Percentiles rank a stretch among this genome's conserved stretches.
Conservation (phyloP, 2,888 invertebrate species). For the Tortrix viridana region DNA sequence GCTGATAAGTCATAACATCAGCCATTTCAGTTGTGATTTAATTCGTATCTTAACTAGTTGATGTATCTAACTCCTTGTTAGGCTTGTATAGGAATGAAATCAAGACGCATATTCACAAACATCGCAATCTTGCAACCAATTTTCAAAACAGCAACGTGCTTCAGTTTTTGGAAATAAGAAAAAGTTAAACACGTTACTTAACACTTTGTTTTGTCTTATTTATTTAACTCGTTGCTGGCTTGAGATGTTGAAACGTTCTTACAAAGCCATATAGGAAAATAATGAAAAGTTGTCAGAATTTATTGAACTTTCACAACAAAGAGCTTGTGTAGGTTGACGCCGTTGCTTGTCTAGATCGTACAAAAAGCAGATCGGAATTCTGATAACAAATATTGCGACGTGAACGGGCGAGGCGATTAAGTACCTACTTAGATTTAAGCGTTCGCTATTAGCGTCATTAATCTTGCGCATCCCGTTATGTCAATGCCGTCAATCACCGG, state of each 20-base stretch:
- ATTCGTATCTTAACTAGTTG: no score
- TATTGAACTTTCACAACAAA: conserved; percentile 8
- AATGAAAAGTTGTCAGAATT: conserved; percentile 9
- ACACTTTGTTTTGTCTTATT: no score
- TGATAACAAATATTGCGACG: conserved; percentile 46
- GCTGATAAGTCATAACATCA: no score
- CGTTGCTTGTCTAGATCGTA: conserved; percentile 25
- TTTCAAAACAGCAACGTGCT: no score
- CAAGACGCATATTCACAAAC: no score
- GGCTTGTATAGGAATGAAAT: no score
- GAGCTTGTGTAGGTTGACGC: conserved; percentile 16
- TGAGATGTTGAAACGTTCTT: not conserved
- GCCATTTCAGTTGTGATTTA: no score
- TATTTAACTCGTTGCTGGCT: no score
- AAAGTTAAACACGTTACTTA: no score
- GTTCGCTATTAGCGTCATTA: conserved; percentile 59
- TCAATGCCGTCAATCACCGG: conserved; percentile 46
- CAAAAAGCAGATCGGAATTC: conserved; percentile 54
- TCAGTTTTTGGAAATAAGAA: no score
- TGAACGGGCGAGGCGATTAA: conserved; percentile 49
- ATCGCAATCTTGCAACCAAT: no score
- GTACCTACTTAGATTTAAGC: conserved; percentile 48
- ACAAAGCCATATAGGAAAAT: not conserved
- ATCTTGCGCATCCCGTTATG: conserved; percentile 69
- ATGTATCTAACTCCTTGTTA: no score